These are phyloP conservation scores for Ceryle rudis DNA, from an alignment of 2,797 vertebrate genomes.

Conservation along the genomic window DNA sequence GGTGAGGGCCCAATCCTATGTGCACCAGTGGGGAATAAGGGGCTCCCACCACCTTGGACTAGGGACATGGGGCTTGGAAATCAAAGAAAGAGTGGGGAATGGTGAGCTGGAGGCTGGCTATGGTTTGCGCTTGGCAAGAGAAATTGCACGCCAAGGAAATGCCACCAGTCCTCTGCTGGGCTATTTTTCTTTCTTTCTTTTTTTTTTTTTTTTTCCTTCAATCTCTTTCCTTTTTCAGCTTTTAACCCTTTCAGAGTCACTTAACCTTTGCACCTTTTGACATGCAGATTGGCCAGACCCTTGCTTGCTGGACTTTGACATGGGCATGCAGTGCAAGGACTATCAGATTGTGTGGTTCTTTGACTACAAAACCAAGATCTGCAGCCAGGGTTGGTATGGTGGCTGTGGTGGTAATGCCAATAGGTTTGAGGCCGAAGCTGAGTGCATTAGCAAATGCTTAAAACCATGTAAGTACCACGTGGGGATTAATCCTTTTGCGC, in stretches of 20 bases:
- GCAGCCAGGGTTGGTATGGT: constrained; percentile 88
- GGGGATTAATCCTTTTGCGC: constrained; percentile 10
- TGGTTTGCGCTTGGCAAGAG: not conserved
- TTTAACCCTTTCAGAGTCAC: constrained; percentile 56
- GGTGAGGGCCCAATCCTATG: not conserved
- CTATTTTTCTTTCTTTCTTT: not conserved
- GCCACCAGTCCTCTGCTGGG: not conserved
- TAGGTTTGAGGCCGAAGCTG: constrained; percentile 87
- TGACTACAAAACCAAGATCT: constrained; percentile 88
- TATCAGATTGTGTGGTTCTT: constrained; percentile 91
- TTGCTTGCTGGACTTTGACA: constrained; percentile 88
- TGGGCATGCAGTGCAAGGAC: constrained; percentile 87
- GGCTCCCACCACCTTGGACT: not conserved
- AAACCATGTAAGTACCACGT: constrained; percentile 81
- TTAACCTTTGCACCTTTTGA: constrained; percentile 80
- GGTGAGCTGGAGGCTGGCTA: not conserved
- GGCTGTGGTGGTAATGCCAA: constrained; percentile 88
- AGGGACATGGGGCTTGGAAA: not conserved
- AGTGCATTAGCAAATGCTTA: constrained; percentile 83
- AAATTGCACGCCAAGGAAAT: accelerated
- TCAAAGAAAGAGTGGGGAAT: not conserved
- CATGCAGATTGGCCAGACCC: constrained; percentile 81
- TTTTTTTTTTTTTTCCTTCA: not conserved
- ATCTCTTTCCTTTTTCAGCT: constrained; percentile 50
- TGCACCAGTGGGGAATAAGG: not conserved